These are phyloP conservation scores for Urophycis tenuis DNA, from an alignment of 2,797 vertebrate species.

Conservation along the genomic window DNA sequence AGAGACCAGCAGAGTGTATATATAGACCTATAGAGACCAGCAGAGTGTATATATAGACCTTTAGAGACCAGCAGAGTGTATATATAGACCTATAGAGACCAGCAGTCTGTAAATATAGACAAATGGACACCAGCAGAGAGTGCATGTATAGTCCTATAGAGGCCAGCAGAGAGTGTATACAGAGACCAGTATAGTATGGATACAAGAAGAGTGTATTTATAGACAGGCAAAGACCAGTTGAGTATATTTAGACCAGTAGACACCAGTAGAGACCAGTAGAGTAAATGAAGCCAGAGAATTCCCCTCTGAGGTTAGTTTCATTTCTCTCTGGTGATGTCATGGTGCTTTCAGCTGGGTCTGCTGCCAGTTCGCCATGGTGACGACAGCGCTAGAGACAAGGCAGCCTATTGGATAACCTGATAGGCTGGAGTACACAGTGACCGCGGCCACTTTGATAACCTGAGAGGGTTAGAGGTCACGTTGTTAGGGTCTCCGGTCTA, in stretches of 20 bases:
- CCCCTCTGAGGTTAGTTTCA: constrained; percentile 21
- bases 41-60: too few relatives aligned
- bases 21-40: not conserved
- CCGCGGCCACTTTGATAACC: not conserved
- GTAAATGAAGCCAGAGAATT: constrained; percentile 15
- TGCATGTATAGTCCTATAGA: too few relatives aligned
- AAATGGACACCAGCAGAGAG: not conserved
- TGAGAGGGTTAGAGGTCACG: not conserved
- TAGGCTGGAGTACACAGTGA: not conserved
- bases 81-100: not conserved
- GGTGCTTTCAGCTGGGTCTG: constrained; percentile 1
- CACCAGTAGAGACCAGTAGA: not conserved
- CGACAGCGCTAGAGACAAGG: not conserved
- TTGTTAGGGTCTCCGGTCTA: not conserved
- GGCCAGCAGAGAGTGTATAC: too few relatives aligned
- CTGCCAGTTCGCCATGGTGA: not conserved
- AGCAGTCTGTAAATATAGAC: not conserved
- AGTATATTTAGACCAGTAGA: too few relatives aligned
- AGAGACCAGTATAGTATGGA: too few relatives aligned
- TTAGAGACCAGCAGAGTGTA: not conserved
- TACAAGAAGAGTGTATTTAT: too few relatives aligned
- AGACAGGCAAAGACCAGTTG: too few relatives aligned
- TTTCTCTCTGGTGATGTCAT: constrained; percentile 25
- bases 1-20: not conserved
- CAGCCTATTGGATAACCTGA: not conserved